Conservation (phyloP, 2,797 vertebrate species). For the Ambastaia sidthimunki region DNA sequence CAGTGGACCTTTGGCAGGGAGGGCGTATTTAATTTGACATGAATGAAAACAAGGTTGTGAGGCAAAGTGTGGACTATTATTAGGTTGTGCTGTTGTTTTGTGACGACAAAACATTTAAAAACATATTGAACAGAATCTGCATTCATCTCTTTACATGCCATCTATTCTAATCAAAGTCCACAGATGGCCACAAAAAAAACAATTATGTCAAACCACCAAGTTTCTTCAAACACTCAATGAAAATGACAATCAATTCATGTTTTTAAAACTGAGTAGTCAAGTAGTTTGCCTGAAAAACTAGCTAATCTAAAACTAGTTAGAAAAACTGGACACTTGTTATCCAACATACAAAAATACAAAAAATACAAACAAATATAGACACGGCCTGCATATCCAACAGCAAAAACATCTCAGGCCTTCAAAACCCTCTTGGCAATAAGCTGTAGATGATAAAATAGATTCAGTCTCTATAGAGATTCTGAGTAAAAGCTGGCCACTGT, state of each 20-base stretch:
- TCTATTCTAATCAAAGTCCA: background rate
- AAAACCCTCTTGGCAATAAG: constrained; percentile 6
- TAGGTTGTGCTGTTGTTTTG: too few relatives aligned
- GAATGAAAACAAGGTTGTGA: too few relatives aligned
- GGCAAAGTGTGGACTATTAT: too few relatives aligned
- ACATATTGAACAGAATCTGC: too few relatives aligned
- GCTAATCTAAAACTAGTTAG: too few relatives aligned
- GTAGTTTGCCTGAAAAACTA: too few relatives aligned
- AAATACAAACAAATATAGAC: background rate
- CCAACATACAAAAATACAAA: background rate
- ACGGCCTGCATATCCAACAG: background rate
- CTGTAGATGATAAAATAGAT: constrained; percentile 13
- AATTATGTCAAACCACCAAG: too few relatives aligned
- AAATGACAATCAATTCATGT: too few relatives aligned
- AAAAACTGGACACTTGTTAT: background rate
- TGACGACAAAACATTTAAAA: too few relatives aligned
- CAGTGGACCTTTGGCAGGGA: too few relatives aligned
- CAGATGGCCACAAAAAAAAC: background rate
- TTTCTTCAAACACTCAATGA: too few relatives aligned
- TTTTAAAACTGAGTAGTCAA: background rate
- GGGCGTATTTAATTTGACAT: too few relatives aligned
- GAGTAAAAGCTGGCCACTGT: constrained; percentile 17
- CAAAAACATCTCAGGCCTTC: constrained; percentile 15
- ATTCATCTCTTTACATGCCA: background rate
- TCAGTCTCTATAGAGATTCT: constrained; percentile 4